Conservation (phyloP, 1,140 invertebrate genomes). For the Heliothis virescens region DNA sequence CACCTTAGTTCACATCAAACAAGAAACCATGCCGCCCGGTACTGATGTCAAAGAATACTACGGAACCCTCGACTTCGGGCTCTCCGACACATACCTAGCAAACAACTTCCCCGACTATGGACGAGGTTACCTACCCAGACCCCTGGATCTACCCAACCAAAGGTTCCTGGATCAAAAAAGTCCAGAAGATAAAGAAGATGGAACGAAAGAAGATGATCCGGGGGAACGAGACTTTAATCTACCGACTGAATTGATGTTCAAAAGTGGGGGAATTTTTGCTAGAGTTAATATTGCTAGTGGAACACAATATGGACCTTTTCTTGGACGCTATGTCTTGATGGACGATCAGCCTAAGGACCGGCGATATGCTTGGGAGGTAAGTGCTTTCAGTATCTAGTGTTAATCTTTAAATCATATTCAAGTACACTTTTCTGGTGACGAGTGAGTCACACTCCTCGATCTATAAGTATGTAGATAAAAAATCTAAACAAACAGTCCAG, state of each 20-base stretch:
- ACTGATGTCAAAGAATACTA: slow-evolving; percentile 80
- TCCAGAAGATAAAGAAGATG: slow-evolving; percentile 70
- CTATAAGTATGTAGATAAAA: not conserved
- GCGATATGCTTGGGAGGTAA: slow-evolving; percentile 92
- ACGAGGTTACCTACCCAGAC: slow-evolving; percentile 66
- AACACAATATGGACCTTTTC: slow-evolving; percentile 90
- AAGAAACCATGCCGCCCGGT: slow-evolving; percentile 81
- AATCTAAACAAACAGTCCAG: slow-evolving; percentile 11
- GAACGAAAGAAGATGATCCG: slow-evolving; percentile 65
- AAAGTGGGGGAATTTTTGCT: slow-evolving; percentile 86
- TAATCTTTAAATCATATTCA: slow-evolving; percentile 1
- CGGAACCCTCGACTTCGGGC: slow-evolving; percentile 72
- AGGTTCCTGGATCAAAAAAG: slow-evolving; percentile 70
- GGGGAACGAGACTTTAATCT: slow-evolving; percentile 66
- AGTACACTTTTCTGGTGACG: too few species aligned
- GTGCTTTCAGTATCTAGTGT: slow-evolving; percentile 62
- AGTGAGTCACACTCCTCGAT: not conserved
- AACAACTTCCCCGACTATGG: slow-evolving; percentile 70
- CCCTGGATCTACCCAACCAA: slow-evolving; percentile 69
- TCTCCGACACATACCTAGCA: slow-evolving; percentile 75
- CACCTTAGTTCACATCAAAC: slow-evolving; percentile 83
- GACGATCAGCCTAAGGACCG: slow-evolving; percentile 87
- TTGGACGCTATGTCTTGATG: slow-evolving; percentile 87
- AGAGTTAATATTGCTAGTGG: slow-evolving; percentile 87
- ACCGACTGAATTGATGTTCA: slow-evolving; percentile 83